A percentile compares a stretch with the other conserved stretches of the same genome.
phyloP scores from a whole-genome alignment of 2,113 vertebrate species.

The Lycocorax pyrrhopterus region DNA sequence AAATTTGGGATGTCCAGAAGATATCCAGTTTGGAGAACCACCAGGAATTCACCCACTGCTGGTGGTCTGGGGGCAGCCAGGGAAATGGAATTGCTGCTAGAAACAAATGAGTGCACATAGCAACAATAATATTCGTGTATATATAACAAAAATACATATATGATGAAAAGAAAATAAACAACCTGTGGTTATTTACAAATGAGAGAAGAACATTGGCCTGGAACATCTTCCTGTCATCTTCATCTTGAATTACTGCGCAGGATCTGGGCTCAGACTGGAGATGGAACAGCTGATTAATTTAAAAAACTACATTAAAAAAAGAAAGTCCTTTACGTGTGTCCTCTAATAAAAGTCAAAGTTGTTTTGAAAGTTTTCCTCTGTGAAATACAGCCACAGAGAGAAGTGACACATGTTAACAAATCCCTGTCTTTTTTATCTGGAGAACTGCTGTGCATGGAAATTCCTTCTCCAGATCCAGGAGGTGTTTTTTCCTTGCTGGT shows the following conservation, averaged over 20 bases:
- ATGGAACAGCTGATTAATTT: background rate
- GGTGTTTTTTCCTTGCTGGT: background rate
- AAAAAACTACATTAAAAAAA: background rate
- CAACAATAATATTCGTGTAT: no score
- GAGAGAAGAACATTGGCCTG: background rate
- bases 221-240: accelerated
- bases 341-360: slow-evolving; percentile 9
- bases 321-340: background rate
- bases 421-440: background rate
- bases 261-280: background rate
- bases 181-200: background rate
- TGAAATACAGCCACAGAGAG: background rate
- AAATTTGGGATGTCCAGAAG: background rate
- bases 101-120: background rate
- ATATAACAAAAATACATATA: background rate
- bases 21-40: background rate
- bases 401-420: background rate
- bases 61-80: background rate
- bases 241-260: accelerated
- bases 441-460: background rate
- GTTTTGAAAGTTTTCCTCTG: background rate
- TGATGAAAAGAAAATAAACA: background rate
- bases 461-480: background rate
- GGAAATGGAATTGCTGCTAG: background rate
- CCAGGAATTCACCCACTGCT: background rate